phyloP scores from a whole-genome alignment of 2,113 vertebrate species.

The Poeciliopsis prolifica region DNA sequence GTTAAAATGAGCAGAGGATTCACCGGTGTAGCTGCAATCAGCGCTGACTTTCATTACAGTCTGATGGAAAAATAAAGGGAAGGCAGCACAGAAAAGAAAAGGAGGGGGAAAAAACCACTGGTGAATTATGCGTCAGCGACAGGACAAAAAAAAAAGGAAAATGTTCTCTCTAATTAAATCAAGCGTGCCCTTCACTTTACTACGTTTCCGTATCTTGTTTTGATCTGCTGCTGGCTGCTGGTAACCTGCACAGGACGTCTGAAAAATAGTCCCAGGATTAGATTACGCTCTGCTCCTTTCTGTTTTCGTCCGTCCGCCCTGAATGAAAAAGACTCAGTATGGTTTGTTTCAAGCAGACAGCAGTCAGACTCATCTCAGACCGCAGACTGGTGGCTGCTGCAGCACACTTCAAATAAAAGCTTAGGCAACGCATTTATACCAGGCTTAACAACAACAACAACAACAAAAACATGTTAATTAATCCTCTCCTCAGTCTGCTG shows the following conservation, averaged over 20 bases:
- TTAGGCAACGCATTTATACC: constrained; percentile 29
- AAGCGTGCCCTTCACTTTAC: constrained; percentile 63
- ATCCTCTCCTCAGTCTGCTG: constrained; percentile 14
- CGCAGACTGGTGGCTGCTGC: constrained; percentile 28
- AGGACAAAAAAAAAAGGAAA: not conserved
- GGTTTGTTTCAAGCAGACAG: constrained; percentile 36
- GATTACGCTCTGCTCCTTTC: constrained; percentile 53
- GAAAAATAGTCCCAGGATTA: constrained; percentile 53
- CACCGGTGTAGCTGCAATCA: constrained; percentile 64
- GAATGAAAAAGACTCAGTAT: constrained; percentile 55
- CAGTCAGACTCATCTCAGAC: constrained; percentile 32
- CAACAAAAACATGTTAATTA: constrained; percentile 36
- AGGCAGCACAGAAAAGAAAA: constrained; percentile 25
- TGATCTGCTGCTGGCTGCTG: constrained; percentile 48
- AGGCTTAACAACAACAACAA: constrained; percentile 22
- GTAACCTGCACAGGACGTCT: constrained; percentile 48
- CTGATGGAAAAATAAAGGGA: constrained; percentile 55
- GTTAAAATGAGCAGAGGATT: constrained; percentile 58
- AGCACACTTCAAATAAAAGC: constrained; percentile 36
- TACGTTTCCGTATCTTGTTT: constrained; percentile 69
- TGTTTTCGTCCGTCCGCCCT: constrained; percentile 34
- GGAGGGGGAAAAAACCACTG: constrained; percentile 24
- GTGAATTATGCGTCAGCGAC: constrained; percentile 54
- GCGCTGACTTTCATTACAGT: constrained; percentile 64
- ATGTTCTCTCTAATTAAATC: constrained; percentile 73